Conservation (phyloP, 2,113 vertebrate species). For the Misgurnus mizolepis region DNA sequence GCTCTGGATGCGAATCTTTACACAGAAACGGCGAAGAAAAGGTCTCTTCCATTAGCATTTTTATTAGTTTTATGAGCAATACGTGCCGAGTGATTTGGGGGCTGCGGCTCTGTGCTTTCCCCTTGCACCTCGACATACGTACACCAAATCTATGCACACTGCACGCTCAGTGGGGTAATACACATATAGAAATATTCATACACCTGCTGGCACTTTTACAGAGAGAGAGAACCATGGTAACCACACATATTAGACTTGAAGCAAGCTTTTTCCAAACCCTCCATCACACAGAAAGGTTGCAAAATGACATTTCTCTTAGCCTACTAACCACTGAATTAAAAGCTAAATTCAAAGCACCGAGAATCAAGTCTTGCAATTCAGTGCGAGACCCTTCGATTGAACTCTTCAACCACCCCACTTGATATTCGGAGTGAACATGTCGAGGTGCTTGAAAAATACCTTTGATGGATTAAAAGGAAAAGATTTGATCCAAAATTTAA, state of each 20-base stretch:
- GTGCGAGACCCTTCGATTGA: conserved; percentile 32
- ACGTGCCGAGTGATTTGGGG: conserved; percentile 98
- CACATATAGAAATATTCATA: conserved; percentile 38
- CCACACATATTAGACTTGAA: background rate
- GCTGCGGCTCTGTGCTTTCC: conserved; percentile 78
- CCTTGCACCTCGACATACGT: conserved; percentile 66
- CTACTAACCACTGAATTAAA: background rate
- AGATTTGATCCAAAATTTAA: conserved; percentile 54
- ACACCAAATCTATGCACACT: background rate
- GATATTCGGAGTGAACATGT: conserved; percentile 49
- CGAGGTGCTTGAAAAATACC: conserved; percentile 52
- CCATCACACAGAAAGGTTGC: background rate
- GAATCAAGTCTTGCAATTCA: conserved; percentile 47
- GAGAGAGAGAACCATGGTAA: conserved; percentile 30
- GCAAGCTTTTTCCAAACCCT: background rate
- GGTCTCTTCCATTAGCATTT: conserved; percentile 60
- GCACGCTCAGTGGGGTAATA: conserved; percentile 35
- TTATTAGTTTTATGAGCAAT: conserved; percentile 88
- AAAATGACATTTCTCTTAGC: background rate
- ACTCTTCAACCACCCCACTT: conserved; percentile 33
- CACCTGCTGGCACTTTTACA: conserved; percentile 27
- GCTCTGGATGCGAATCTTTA: background rate
- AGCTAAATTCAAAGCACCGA: conserved; percentile 31
- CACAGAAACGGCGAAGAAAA: conserved; percentile 74
- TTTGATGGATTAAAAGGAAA: conserved; percentile 53